Conservation (phyloP, 2,797 vertebrate species). For the Pangasius mekongensis region DNA sequence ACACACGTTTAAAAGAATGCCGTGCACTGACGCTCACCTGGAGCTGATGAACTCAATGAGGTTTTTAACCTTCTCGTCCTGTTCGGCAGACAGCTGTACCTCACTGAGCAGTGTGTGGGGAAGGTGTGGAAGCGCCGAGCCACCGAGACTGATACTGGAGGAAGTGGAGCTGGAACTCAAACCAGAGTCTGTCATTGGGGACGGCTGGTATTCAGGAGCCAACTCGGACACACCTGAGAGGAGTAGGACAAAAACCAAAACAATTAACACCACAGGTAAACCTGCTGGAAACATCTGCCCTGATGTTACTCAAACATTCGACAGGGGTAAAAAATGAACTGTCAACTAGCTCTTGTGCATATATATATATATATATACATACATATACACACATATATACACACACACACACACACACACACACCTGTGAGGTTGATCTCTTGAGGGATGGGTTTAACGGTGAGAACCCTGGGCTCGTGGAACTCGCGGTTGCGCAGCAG, state of each 20-base stretch:
- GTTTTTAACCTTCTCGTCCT: constrained; percentile 93
- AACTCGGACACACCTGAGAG: constrained; percentile 88
- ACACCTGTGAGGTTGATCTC: constrained; percentile 94
- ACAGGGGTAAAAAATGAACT: too few species aligned
- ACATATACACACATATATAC: too few species aligned
- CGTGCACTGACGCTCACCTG: constrained; percentile 77
- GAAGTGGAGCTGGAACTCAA: constrained; percentile 98
- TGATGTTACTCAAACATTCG: not conserved
- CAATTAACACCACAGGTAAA: not conserved
- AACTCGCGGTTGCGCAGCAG: constrained; percentile 94
- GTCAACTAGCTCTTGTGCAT: not conserved
- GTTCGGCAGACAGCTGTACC: constrained; percentile 88
- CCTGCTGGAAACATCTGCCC: not conserved
- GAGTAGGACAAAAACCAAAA: constrained; percentile 21
- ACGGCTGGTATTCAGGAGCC: constrained; percentile 92
- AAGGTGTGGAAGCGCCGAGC: constrained; percentile 78
- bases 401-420: not conserved
- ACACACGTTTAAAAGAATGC: not conserved
- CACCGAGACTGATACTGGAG: constrained; percentile 95
- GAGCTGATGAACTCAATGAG: constrained; percentile 99
- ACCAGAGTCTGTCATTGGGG: constrained; percentile 98
- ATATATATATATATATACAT: not conserved
- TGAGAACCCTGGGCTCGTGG: constrained; percentile 92
- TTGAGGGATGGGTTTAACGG: constrained; percentile 85
- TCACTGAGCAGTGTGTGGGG: constrained; percentile 85